Percentiles rank a stretch among this genome's conserved stretches.
Evolutionary conservation across 2,797 vertebrate species (phyloP).

Genomic region (Perodicticus potto): DNA sequence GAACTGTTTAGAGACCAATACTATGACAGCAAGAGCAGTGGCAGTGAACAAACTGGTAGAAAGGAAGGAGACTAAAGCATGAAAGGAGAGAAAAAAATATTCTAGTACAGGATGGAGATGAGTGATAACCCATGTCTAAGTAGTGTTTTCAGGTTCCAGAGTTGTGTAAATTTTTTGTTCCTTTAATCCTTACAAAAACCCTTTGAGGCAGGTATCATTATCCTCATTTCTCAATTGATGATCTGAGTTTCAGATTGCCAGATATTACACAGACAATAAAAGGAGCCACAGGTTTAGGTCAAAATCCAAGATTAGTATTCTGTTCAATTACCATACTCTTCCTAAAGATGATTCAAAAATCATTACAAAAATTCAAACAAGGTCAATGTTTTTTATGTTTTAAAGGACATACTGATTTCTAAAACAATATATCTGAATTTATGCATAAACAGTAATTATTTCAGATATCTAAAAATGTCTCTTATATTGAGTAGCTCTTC

Average conservation of each 20-base stretch:
- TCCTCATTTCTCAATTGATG: slow-evolving; percentile 24
- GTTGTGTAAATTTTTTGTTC: not conserved
- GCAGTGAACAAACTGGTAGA: not conserved
- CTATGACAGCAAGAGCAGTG: not conserved
- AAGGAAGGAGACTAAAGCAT: not conserved
- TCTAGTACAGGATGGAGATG: not conserved
- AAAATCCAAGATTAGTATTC: slow-evolving; percentile 33
- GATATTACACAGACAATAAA: not conserved
- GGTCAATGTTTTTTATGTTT: slow-evolving; percentile 17
- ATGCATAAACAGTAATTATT: not conserved
- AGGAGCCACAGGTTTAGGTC: not conserved
- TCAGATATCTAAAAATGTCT: not conserved
- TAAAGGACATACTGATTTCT: slow-evolving; percentile 33
- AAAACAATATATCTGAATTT: not conserved
- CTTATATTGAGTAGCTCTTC: slow-evolving; percentile 20
- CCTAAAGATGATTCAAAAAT: not conserved
- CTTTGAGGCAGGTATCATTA: slow-evolving; percentile 20
- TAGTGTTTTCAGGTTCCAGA: not conserved
- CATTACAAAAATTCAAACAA: slow-evolving; percentile 27
- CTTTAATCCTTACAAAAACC: slow-evolving; percentile 18
- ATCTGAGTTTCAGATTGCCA: not conserved
- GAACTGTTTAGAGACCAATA: not conserved
- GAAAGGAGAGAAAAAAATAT: not conserved
- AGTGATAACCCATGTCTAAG: not conserved
- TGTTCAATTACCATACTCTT: not conserved